Percentiles rank a stretch among this genome's conserved stretches.
Conservation (phyloP, 1,140 invertebrate genomes). For the Bombus fervidus region DNA sequence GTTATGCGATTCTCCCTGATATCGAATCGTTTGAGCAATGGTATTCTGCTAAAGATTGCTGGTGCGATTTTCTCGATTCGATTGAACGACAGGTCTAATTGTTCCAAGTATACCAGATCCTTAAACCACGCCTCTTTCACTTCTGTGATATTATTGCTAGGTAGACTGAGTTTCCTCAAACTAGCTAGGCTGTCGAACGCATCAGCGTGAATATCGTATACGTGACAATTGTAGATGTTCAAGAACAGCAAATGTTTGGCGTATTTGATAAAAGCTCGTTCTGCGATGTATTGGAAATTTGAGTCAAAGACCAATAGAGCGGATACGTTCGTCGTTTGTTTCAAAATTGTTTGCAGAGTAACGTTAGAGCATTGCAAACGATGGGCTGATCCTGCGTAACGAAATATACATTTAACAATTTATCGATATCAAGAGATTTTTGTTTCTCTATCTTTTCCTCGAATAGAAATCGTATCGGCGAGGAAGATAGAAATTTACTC, state of each 20-base stretch:
- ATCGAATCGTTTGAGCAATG: conserved; percentile 65
- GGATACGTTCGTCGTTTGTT: conserved; percentile 38
- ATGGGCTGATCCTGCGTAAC: neutral
- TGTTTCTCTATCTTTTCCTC: neutral
- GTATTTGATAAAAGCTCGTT: conserved; percentile 60
- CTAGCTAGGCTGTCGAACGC: conserved; percentile 64
- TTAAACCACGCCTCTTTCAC: conserved; percentile 69
- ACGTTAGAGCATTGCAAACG: conserved; percentile 68
- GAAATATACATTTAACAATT: neutral
- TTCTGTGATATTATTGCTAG: conserved; percentile 69
- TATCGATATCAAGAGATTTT: neutral
- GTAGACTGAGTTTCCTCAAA: conserved; percentile 70
- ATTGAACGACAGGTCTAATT: conserved; percentile 76
- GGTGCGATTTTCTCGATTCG: conserved; percentile 64
- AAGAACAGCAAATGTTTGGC: conserved; percentile 61
- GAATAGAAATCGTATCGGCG: neutral
- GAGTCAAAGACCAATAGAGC: conserved; percentile 69
- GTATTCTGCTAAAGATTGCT: conserved; percentile 61
- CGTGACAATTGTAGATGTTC: conserved; percentile 70
- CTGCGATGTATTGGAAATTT: conserved; percentile 55
- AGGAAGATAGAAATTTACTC: neutral
- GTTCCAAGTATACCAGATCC: conserved; percentile 64
- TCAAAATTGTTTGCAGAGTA: conserved; percentile 45
- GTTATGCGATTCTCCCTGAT: conserved; percentile 72
- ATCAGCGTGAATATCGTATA: conserved; percentile 59